Evolutionary conservation across 2,113 vertebrate species (phyloP).

Genomic region (Notiomystis cincta): DNA sequence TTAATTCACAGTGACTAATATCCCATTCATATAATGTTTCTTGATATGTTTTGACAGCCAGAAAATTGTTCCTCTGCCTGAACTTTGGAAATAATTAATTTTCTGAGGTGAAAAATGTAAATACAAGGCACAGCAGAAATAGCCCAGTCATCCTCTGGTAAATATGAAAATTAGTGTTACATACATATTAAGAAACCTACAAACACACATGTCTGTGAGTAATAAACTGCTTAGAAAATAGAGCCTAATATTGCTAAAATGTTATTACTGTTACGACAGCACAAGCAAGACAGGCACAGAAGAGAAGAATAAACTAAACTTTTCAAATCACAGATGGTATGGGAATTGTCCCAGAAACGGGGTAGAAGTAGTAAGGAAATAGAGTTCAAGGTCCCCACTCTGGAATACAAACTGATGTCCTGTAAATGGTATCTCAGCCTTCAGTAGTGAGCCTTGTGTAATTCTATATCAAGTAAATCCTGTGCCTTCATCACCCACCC

Average conservation of each 20-base stretch:
- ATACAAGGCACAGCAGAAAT: neutral
- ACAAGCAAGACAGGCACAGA: neutral
- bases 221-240: neutral
- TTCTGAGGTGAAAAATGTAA: constrained; percentile 3
- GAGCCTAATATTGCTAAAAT: neutral
- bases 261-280: neutral
- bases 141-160: neutral
- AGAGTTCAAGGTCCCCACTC: neutral
- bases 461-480: neutral
- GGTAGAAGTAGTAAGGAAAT: neutral
- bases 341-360: neutral
- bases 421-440: neutral
- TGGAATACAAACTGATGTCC: neutral
- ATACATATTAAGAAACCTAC: neutral
- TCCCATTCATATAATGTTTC: neutral
- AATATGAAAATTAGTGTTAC: neutral
- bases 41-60: neutral
- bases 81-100: neutral
- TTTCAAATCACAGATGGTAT: neutral
- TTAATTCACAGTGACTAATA: neutral
- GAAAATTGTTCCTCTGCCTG: neutral
- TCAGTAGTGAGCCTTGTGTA: neutral
- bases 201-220: neutral
- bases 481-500: neutral
- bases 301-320: neutral